Evolutionary conservation across 2,113 vertebrate genomes (phyloP), one percentile per base, ranked within the genome.

Genomic region (Phalacrocorax carbo): DNA sequence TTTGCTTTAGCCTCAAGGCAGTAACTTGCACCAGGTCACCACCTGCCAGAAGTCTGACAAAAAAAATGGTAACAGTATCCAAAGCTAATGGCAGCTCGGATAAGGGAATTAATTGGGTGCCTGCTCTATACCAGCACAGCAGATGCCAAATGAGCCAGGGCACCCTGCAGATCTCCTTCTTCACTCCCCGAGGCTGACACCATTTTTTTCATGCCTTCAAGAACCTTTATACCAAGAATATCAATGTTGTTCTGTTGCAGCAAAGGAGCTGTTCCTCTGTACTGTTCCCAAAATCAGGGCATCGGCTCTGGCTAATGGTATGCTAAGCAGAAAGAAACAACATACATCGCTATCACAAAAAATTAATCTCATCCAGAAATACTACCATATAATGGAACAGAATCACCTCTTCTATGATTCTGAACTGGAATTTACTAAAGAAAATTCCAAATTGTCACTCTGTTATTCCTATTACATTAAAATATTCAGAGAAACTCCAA

Each of bases 231-330:
- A 91, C 4, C 38, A 91, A 68, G 38, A 66, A 48, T 69, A 68
- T 23, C 1, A 2, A 19, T 22, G 58, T 5, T 66, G 5, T 65
- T 69, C 25, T 58, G 4, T 4, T 72, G 14, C 15, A 94, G 61
- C 15, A 58, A 66, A 54, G 32, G 29, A 86, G 11, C 6, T 71
- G 15, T 26, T 66, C 13, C 19, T 58, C 60, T 48, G 4, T 34
- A 40, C 15, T 64, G 13, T 55, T 76, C 30, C 15, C 38, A 54
- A 62, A 91, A 48, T 38, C n/a, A 58, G 16, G 25, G 15, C 36
- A 85, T 10, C 0, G 0, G 20, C 20, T 23, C 8, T 60, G 3
- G 14, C 58, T 73, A 40, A 18, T 25, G 21, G 6, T 55, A 61
- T 15, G 25, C 11, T 78, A 87, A 75, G 38, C 46, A 48, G 52